Evolutionary conservation across 2,113 vertebrate genomes (phyloP).

Genomic region (Microtus pennsylvanicus): DNA sequence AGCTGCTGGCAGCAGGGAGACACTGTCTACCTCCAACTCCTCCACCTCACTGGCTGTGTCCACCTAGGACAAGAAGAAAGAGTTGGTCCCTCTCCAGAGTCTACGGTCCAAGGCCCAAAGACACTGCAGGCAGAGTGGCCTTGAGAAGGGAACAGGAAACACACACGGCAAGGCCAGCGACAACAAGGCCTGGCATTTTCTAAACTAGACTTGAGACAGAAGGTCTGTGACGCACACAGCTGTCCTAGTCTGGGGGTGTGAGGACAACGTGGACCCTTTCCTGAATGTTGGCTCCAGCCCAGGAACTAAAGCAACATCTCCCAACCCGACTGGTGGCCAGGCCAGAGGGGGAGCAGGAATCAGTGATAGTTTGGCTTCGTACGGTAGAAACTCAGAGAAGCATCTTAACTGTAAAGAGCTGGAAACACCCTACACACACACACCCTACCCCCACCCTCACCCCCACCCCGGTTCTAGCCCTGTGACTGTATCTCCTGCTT

Average conservation of each 20-base stretch:
- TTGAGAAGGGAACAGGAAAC: background rate
- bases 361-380: background rate
- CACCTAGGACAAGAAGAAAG: constrained; percentile 87
- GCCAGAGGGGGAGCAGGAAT: background rate
- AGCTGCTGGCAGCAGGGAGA: constrained; percentile 90
- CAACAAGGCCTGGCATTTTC: background rate
- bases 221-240: background rate
- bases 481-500: background rate
- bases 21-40: constrained; percentile 94
- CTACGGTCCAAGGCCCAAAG: background rate
- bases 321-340: background rate
- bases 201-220: background rate
- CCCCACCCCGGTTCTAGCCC: background rate
- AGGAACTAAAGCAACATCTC: background rate
- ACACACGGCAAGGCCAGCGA: background rate
- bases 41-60: constrained; percentile 99
- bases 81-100: background rate
- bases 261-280: background rate
- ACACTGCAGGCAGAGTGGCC: background rate
- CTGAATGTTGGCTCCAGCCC: background rate
- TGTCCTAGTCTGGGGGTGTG: background rate
- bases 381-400: constrained; percentile 16
- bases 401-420: background rate
- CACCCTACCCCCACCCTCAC: too few relatives aligned
- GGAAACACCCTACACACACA: background rate